Conservation (phyloP, 2,888 invertebrate species). For the Abrostola triplasia region DNA sequence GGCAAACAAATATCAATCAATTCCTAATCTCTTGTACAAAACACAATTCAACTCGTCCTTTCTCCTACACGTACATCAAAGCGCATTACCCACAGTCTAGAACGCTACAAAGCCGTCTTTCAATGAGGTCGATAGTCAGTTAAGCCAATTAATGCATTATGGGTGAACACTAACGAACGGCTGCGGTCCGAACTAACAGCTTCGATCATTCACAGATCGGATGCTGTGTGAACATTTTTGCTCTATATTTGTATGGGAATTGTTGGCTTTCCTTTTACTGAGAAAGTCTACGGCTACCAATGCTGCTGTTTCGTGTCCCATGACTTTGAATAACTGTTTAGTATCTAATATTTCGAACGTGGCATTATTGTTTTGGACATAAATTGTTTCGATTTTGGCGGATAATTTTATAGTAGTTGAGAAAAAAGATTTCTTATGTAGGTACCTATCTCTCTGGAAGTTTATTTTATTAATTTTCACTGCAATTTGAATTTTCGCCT, state of each 20-base stretch:
- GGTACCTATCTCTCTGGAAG: too few species aligned
- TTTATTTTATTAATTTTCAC: too few species aligned
- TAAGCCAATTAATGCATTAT: slow-evolving; percentile 55
- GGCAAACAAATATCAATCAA: not conserved
- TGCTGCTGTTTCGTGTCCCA: too few species aligned
- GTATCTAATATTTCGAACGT: too few species aligned
- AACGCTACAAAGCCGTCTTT: slow-evolving; percentile 23
- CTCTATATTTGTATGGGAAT: not conserved
- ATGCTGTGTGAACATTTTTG: slow-evolving; percentile 9
- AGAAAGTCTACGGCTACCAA: too few species aligned
- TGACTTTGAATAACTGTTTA: too few species aligned
- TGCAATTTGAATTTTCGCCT: too few species aligned
- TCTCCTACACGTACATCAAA: slow-evolving; percentile 3
- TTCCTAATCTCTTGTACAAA: not conserved
- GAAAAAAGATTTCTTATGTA: too few species aligned
- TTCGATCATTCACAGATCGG: slow-evolving; percentile 19
- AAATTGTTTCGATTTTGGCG: too few species aligned
- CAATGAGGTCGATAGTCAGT: slow-evolving; percentile 27
- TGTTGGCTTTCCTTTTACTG: too few species aligned
- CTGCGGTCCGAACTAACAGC: slow-evolving; percentile 30
- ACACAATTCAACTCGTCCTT: not conserved
- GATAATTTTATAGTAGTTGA: too few species aligned
- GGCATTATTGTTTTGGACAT: too few species aligned
- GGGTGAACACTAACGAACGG: slow-evolving; percentile 45
- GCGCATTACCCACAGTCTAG: slow-evolving; percentile 7